phyloP scores from a whole-genome alignment of 2,797 vertebrate species.

The Anguilla obscura region DNA sequence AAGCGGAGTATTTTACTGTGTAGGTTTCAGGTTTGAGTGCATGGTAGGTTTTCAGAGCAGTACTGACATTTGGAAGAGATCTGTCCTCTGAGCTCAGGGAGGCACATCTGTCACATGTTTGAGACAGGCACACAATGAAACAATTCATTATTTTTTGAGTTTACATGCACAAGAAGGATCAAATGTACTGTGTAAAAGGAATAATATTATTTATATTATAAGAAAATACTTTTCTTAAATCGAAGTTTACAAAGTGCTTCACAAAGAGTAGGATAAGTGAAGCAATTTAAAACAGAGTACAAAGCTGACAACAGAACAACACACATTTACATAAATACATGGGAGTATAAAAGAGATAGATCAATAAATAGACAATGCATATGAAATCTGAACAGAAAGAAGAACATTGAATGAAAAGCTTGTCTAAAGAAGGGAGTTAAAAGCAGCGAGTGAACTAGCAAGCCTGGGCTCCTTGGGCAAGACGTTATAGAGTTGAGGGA shows the following conservation, averaged over 20 bases:
- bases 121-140: neutral
- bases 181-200: neutral
- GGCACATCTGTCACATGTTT: neutral
- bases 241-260: neutral
- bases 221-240: neutral
- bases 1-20: neutral
- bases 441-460: no score
- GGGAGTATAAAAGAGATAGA: neutral
- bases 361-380: neutral
- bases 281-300: neutral
- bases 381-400: neutral
- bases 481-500: neutral
- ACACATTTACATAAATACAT: neutral
- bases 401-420: neutral
- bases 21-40: neutral
- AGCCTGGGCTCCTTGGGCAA: neutral
- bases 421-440: neutral
- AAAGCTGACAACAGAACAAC: neutral
- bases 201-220: neutral
- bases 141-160: neutral
- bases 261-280: neutral
- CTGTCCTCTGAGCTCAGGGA: neutral
- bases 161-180: neutral
- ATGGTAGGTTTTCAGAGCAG: neutral
- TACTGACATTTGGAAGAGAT: neutral